phyloP scores from a whole-genome alignment of 2,888 invertebrate species.

The Hedychridium roseum region DNA sequence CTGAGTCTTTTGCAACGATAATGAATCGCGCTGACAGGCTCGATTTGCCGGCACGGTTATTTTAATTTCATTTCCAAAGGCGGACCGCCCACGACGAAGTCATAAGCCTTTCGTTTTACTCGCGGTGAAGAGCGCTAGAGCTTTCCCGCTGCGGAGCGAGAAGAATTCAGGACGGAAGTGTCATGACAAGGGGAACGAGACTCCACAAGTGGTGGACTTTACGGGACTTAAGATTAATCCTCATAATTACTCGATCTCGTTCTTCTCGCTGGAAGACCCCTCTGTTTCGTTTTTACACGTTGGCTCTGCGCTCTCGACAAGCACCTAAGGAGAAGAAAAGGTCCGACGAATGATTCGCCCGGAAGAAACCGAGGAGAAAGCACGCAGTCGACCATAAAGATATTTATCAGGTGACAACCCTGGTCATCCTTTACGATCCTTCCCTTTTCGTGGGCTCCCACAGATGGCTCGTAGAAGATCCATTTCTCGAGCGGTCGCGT shows the following conservation, averaged over 20 bases:
- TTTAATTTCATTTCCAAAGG: too few relatives aligned
- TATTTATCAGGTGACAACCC: constrained; percentile 53
- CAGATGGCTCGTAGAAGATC: constrained; percentile 17
- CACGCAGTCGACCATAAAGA: constrained; percentile 48
- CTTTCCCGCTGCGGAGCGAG: too few relatives aligned
- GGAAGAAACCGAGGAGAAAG: background rate
- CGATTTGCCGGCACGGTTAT: too few relatives aligned
- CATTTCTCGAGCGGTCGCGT: constrained; percentile 30
- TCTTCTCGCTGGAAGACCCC: constrained; percentile 31
- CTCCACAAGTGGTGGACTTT: constrained; percentile 63
- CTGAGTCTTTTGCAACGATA: too few relatives aligned
- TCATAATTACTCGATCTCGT: constrained; percentile 58
- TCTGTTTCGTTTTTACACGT: constrained; percentile 56
- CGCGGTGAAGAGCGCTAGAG: too few relatives aligned
- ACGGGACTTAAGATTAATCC: constrained; percentile 63
- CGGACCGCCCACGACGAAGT: too few relatives aligned
- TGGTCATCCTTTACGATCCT: constrained; percentile 48
- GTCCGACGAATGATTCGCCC: constrained; percentile 2
- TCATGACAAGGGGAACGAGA: constrained; percentile 27
- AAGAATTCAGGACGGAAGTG: background rate
- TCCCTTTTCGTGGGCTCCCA: constrained; percentile 25
- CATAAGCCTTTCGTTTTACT: too few relatives aligned
- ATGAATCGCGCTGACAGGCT: too few relatives aligned
- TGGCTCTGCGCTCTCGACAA: constrained; percentile 15
- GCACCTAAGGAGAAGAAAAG: constrained; percentile 13